Evolutionary conservation across 2,888 invertebrate genomes (phyloP).

Genomic region (Muschampia plurimacula): DNA sequence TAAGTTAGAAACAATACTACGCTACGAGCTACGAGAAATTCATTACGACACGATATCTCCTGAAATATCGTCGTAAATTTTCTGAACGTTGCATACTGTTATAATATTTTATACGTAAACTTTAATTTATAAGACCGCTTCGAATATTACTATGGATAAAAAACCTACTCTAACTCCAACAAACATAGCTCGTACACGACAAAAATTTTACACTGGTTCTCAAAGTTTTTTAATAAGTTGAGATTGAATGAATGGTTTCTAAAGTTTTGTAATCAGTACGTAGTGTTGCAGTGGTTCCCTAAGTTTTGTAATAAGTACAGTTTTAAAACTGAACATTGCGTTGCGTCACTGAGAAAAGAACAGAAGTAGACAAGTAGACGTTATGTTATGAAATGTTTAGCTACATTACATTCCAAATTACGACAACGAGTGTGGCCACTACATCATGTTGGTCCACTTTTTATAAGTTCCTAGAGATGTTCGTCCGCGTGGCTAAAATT

Average conservation of each 20-base stretch:
- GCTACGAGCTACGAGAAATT: neutral
- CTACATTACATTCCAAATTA: too few species aligned
- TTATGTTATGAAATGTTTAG: too few species aligned
- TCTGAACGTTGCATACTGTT: slow-evolving; percentile 10
- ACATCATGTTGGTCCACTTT: too few species aligned
- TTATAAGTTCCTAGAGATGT: too few species aligned
- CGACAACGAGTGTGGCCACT: too few species aligned
- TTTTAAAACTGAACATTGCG: neutral
- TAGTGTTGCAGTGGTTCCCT: neutral
- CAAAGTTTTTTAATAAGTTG: neutral
- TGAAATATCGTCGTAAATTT: slow-evolving; percentile 14
- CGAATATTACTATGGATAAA: too few species aligned
- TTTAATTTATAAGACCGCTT: neutral
- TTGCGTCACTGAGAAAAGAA: neutral
- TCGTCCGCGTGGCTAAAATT: too few species aligned
- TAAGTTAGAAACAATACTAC: neutral
- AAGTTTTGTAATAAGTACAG: neutral
- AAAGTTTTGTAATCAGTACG: neutral
- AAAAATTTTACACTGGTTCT: neutral
- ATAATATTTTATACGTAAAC: neutral
- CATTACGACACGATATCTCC: slow-evolving; percentile 3
- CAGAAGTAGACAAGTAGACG: too few species aligned
- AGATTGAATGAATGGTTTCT: neutral
- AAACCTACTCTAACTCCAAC: neutral
- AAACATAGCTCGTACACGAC: neutral